These are phyloP conservation scores for Bacillus rossius DNA, from an alignment of 1,140 invertebrate genomes.

Conservation along the genomic window DNA sequence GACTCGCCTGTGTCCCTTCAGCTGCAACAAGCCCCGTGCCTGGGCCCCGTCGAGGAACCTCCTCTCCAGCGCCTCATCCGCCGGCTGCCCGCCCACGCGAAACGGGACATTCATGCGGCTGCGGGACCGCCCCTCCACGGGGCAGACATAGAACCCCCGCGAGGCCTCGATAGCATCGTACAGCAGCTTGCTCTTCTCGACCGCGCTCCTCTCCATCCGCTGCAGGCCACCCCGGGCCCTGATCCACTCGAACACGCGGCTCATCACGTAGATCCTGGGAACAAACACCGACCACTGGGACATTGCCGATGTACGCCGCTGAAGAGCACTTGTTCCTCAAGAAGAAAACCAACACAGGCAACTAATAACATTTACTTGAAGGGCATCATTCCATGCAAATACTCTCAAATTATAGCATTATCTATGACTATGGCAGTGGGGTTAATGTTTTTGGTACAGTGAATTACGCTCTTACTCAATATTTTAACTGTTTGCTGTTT, in stretches of 20 bases:
- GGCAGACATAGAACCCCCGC: slow-evolving; percentile 82
- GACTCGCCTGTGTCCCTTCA: slow-evolving; percentile 92
- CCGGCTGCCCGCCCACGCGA: slow-evolving; percentile 61
- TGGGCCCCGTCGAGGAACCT: slow-evolving; percentile 79
- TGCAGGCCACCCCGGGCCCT: slow-evolving; percentile 77
- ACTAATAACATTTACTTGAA: no score
- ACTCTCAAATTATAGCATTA: no score
- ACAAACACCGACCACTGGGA: no score
- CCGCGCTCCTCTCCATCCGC: slow-evolving; percentile 66
- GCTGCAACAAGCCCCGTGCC: slow-evolving; percentile 70
- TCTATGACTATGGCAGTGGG: no score
- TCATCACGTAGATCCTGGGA: slow-evolving; percentile 91
- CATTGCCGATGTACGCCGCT: no score
- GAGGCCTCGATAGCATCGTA: slow-evolving; percentile 84
- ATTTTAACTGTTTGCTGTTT: no score
- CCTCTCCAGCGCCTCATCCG: slow-evolving; percentile 77
- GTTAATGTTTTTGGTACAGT: no score
- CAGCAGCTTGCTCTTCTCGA: slow-evolving; percentile 69
- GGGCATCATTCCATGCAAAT: no score
- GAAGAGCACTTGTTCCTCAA: no score
- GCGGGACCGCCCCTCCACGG: slow-evolving; percentile 53
- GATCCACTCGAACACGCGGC: slow-evolving; percentile 89
- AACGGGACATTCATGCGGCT: slow-evolving; percentile 93
- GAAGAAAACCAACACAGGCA: no score
- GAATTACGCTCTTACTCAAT: no score